Evolutionary conservation across 2,113 vertebrate genomes (phyloP), one percentile per base, ranked within the genome.

Genomic region (Enhydra lutris): DNA sequence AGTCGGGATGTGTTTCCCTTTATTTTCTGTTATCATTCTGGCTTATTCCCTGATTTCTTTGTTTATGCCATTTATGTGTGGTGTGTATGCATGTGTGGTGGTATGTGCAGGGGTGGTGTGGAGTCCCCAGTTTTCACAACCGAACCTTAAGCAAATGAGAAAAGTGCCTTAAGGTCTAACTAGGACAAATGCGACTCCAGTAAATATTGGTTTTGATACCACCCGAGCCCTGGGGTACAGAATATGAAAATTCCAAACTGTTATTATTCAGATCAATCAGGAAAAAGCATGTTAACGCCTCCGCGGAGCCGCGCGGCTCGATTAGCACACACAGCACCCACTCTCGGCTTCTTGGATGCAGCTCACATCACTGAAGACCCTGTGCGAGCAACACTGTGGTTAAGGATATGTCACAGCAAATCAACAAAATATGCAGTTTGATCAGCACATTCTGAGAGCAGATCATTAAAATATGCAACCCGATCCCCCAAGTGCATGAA

Each of bases 381-480:
- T 36, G 81, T 0, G 6, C 6, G 42, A 82, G 93, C 96, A 88
- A 79, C 65, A 55, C 65, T 67, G 90, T n/a, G 80, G 73, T 52
- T 91, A 89, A 96, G 94, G 98, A 97, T 86, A 36, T 97, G 89
- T 98, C 94, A 98, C 91, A 69, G 92, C 45, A 6, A 97, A 98
- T 97, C 97, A 98, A 97, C 96, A 94, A 97, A 98, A 98, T 89
- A 93, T 4, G 83, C 87, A 14, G 81, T 80, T 98, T 97, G 18
- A 93, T n/a, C 95, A 97, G 97, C 97, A 96, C 91, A 86, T 78
- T 82, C 84, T 96, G 97, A 95, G 63, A 97, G 91, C 93, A 61
- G 83, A 88, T 95, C 90, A 98, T 21, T 95, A 97, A 98, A 98
- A 97, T 98, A 97, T 57, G 96, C 92, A 94, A 96, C 79, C 79